Evolutionary conservation across 1,140 invertebrate species (phyloP).

Genomic region (Brachionus sp.): DNA sequence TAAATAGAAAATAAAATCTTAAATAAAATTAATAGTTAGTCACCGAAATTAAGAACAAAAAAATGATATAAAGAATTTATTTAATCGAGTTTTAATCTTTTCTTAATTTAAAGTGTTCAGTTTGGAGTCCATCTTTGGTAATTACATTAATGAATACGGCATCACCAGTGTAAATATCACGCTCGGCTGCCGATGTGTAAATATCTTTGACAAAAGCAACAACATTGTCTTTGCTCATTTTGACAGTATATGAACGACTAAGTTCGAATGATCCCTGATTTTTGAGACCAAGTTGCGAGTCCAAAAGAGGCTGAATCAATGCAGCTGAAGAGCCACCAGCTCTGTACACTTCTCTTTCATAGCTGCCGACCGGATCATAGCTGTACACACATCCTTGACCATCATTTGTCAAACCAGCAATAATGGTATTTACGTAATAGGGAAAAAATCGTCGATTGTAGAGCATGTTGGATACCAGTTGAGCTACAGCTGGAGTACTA

Average conservation of each 20-base stretch:
- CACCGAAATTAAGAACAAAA: background rate
- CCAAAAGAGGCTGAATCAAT: slow-evolving; percentile 64
- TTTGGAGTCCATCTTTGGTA: slow-evolving; percentile 71
- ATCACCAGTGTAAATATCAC: slow-evolving; percentile 95
- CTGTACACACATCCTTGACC: slow-evolving; percentile 86
- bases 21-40: slow-evolving; percentile 14
- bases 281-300: slow-evolving; percentile 64
- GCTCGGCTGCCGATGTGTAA: slow-evolving; percentile 91
- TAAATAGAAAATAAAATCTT: slow-evolving; percentile 5
- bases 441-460: slow-evolving; percentile 98
- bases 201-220: slow-evolving; percentile 82
- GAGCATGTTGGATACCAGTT: slow-evolving; percentile 89
- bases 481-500: slow-evolving; percentile 83
- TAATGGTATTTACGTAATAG: slow-evolving; percentile 90
- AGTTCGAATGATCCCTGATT: slow-evolving; percentile 70
- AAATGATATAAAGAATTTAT: background rate
- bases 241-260: background rate
- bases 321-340: slow-evolving; percentile 71
- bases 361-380: slow-evolving; percentile 94
- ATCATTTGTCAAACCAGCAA: slow-evolving; percentile 74
- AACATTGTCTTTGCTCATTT: slow-evolving; percentile 69
- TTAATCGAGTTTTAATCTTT: slow-evolving; percentile 21
- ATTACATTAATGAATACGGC: slow-evolving; percentile 81
- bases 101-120: slow-evolving; percentile 43
- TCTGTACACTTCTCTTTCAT: slow-evolving; percentile 72